Evolutionary conservation across 2,797 vertebrate genomes (phyloP).

Genomic region (Picus viridis): DNA sequence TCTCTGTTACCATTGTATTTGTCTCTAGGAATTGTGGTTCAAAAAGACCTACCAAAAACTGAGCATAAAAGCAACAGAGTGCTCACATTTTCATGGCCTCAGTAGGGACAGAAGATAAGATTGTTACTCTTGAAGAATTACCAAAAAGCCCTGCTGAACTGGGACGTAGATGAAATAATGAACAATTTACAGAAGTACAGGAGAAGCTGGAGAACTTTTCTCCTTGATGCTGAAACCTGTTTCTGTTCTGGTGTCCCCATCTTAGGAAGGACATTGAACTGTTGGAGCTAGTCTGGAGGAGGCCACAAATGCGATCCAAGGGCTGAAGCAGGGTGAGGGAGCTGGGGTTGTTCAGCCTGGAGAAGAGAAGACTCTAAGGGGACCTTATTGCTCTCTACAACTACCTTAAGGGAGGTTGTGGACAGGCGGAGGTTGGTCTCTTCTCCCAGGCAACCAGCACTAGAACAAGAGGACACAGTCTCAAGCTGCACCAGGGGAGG

Average conservation of each 20-base stretch:
- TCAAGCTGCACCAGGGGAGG: too few species aligned
- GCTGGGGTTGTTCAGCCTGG: too few species aligned
- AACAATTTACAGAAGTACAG: not conserved
- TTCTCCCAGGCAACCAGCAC: too few species aligned
- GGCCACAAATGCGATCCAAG: too few species aligned
- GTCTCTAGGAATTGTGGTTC: not conserved
- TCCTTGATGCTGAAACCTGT: not conserved
- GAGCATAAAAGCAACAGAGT: not conserved
- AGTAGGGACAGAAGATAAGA: not conserved
- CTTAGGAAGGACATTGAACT: too few species aligned
- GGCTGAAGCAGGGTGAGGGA: too few species aligned
- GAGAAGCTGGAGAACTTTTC: not conserved
- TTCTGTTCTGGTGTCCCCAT: not conserved
- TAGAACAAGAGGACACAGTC: too few species aligned
- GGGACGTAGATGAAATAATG: not conserved
- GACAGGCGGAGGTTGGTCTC: too few species aligned
- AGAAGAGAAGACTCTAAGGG: too few species aligned
- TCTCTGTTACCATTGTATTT: not conserved
- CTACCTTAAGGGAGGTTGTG: too few species aligned
- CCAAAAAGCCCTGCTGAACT: rapidly evolving
- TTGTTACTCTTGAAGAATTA: not conserved
- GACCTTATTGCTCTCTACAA: too few species aligned
- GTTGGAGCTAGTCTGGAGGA: too few species aligned
- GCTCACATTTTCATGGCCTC: not conserved
- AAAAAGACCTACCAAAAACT: not conserved